Evolutionary conservation across 2,797 vertebrate species (phyloP), one percentile per base, ranked within the genome.

Genomic region (Otolemur crassicaudatus): DNA sequence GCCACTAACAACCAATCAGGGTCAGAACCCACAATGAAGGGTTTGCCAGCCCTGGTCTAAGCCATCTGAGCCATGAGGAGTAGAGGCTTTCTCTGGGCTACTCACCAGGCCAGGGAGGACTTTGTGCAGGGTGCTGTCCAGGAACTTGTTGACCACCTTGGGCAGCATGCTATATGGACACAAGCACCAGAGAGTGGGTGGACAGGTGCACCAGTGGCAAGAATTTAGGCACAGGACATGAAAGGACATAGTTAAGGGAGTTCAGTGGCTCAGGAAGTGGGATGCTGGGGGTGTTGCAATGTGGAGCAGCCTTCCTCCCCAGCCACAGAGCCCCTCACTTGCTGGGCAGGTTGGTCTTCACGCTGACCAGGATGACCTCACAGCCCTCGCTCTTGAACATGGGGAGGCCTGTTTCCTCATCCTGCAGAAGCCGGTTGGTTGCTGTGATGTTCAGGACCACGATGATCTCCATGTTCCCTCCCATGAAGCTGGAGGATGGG

Each of bases 121-220:
- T 77, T 98, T 98, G 81, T 86, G 96, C 27, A 99, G 97, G 22
- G 96, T 98, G 94, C 94, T 96, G 73, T 98, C 92, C 97, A 99
- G 69, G 95, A 98, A 98, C 90, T 97, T 98, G 86, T 85, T 98
- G 97, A 95, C 31, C 11, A 95, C 91, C 34, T 97, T 97, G 63
- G 97, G 98, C 23, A 96, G 46, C 96, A 91, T 10, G 0, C 98
- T 98, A 90, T 83, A 80, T 9, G n/a, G 13, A 94, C 94, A 90
- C 70, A 70, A 84, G 13, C 79, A 7, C 0, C 0, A 56, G 31
- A 90, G 9, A 5, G 34, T 7, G 22, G 1, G 23, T 13, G 5
- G 40, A 23, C 58, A 70, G 40, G 6, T 37, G 29, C 46, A 83
- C 9, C 73, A 20, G 13, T 2, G 76, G 65, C 69, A 96, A 67